phyloP scores from a whole-genome alignment of 1,140 invertebrate genomes.

The Leptopilina boulardi region DNA sequence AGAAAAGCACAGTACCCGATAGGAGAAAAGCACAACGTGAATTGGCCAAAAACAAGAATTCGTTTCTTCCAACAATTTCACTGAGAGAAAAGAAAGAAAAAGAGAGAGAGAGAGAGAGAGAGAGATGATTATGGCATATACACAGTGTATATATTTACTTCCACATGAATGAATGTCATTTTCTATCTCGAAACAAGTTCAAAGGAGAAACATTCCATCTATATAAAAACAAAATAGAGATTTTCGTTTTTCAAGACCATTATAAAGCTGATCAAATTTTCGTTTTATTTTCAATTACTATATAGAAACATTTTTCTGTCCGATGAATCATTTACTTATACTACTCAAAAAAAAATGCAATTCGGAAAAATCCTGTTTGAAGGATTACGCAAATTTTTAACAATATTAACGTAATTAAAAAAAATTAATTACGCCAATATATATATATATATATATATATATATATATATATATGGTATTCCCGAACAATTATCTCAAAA shows the following conservation, averaged over 20 bases:
- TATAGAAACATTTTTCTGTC: too few relatives aligned
- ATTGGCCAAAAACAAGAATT: constrained; percentile 28
- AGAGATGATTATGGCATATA: constrained; percentile 20
- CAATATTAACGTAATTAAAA: too few relatives aligned
- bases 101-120: too few relatives aligned
- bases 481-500: too few relatives aligned
- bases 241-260: neutral
- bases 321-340: neutral
- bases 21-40: constrained; percentile 18
- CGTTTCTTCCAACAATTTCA: constrained; percentile 28
- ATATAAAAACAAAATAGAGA: constrained; percentile 8
- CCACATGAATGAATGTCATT: constrained; percentile 23
- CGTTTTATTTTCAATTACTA: too few relatives aligned
- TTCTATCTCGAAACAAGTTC: constrained; percentile 20
- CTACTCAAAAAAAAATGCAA: neutral
- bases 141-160: constrained; percentile 31
- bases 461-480: too few relatives aligned
- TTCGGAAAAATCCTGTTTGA: too few relatives aligned
- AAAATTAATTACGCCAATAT: too few relatives aligned
- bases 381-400: too few relatives aligned
- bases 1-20: constrained; percentile 44
- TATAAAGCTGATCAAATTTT: neutral
- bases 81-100: constrained; percentile 33
- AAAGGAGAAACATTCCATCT: constrained; percentile 18
- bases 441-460: too few relatives aligned